Evolutionary conservation across 2,888 invertebrate species (phyloP).

Genomic region (Dasypogon diadema): DNA sequence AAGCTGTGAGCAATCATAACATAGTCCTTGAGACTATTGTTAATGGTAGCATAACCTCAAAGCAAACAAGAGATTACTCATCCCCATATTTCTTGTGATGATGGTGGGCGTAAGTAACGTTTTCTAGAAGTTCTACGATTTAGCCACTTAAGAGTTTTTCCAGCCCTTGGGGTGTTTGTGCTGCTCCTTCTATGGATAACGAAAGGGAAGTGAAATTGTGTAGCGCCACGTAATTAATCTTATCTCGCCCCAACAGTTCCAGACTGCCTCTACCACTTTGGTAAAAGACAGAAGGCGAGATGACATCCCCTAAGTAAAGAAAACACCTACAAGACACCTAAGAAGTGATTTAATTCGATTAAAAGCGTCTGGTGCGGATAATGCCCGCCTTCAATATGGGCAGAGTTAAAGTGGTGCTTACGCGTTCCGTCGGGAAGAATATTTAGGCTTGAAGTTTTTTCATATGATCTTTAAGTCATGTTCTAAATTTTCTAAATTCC

Average conservation of each 20-base stretch:
- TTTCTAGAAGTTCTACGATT: neutral
- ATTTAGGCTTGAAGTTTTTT: too few species aligned
- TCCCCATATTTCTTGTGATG: neutral
- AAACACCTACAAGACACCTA: slow-evolving; percentile 11
- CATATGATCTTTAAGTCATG: too few species aligned
- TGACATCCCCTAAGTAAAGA: neutral
- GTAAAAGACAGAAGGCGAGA: neutral
- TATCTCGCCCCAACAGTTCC: slow-evolving; percentile 25
- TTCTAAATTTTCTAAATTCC: too few species aligned
- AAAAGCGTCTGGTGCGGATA: neutral
- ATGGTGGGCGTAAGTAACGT: slow-evolving; percentile 9
- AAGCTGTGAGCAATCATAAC: slow-evolving; percentile 19
- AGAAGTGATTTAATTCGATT: neutral
- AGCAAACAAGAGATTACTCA: slow-evolving; percentile 34
- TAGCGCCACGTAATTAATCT: slow-evolving; percentile 43
- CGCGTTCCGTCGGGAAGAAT: too few species aligned
- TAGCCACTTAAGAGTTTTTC: slow-evolving; percentile 10
- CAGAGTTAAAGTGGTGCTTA: too few species aligned
- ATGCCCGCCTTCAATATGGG: neutral
- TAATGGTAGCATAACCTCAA: slow-evolving; percentile 1
- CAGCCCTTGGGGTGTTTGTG: neutral
- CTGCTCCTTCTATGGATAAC: neutral
- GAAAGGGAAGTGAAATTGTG: slow-evolving; percentile 15
- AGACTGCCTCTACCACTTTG: neutral
- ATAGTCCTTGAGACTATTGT: slow-evolving; percentile 27